Evolutionary conservation across 2,113 vertebrate species (phyloP), one percentile per base, ranked within the genome.

Genomic region (Petroica traversi): DNA sequence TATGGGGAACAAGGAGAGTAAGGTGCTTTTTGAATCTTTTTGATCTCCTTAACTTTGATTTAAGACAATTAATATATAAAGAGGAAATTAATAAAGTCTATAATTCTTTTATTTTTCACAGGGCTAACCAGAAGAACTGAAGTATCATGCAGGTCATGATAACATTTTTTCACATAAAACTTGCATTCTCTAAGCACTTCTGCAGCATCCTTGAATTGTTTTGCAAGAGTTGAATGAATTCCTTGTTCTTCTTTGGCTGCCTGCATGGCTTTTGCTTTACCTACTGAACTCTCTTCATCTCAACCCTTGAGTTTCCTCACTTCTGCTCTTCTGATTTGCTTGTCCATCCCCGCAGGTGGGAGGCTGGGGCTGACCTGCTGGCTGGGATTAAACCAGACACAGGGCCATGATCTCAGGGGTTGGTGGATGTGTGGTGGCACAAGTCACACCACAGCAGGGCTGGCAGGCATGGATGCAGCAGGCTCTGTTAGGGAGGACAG

Each of bases 361-460:
- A 49, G 41, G 49, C 16, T 41, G 61, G 20, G 20, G 26, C 43
- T 41, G 71, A 58, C 34, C 41, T 46, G 31, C 31, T 4, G 11
- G 18, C 36, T 26, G 49, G 41, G 34, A 20, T 33, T 19, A 13
- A 41, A 9, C 15, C 36, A 64, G 19, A 15, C 17, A 5, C 9
- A 34, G 26, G 24, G 17, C 74, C 6, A 1, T 18, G 6, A 33
- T 13, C 8, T 48, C 3, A 1, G 0, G 1, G 23, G 11, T 2
- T 3, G 2, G 11, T 40, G 46, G 16, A 46, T 28, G 5, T 29
- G 14, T 23, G 16, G 6, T 54, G 59, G 43, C 33, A 34, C 20
- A 58, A 11, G 29, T 75, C 20, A 33, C 68, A 40, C 0, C 1
- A 19, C 48, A 71, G 46, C 23, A 17, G 11, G 25, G n/a, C 41